Conservation (phyloP, 2,888 invertebrate genomes). For the Lottia scabra region DNA sequence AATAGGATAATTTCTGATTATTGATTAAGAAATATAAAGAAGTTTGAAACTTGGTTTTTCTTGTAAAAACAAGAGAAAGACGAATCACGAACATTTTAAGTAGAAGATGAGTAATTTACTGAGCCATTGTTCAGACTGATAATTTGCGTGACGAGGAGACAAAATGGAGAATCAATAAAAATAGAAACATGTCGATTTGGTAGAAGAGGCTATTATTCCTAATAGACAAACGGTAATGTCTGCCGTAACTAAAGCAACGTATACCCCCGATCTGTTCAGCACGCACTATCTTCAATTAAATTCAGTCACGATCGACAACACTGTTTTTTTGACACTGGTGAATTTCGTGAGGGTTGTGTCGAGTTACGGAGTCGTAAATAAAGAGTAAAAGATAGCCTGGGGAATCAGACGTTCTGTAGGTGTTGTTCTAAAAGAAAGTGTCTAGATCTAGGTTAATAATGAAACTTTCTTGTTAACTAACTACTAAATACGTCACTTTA, state of each 20-base stretch:
- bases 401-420: too few relatives aligned
- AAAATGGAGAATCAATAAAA: conserved; percentile 2
- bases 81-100: too few relatives aligned
- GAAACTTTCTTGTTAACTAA: too few relatives aligned
- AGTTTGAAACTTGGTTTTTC: too few relatives aligned
- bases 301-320: not conserved
- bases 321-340: not conserved
- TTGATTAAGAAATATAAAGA: too few relatives aligned
- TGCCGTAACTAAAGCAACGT: conserved; percentile 6
- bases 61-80: too few relatives aligned
- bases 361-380: conserved; percentile 3
- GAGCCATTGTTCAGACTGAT: not conserved
- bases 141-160: conserved; percentile 3
- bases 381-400: not conserved
- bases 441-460: too few relatives aligned
- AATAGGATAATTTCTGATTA: too few relatives aligned
- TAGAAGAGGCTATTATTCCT: not conserved
- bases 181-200: not conserved
- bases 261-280: not conserved
- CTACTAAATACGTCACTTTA: too few relatives aligned
- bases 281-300: not conserved
- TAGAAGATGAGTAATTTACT: too few relatives aligned
- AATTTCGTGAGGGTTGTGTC: not conserved
- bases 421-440: too few relatives aligned
- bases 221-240: conserved; percentile 1